These are phyloP conservation scores for Cryptomyrus ogoouensis DNA, from an alignment of 2,113 vertebrate genomes.

Conservation along the genomic window DNA sequence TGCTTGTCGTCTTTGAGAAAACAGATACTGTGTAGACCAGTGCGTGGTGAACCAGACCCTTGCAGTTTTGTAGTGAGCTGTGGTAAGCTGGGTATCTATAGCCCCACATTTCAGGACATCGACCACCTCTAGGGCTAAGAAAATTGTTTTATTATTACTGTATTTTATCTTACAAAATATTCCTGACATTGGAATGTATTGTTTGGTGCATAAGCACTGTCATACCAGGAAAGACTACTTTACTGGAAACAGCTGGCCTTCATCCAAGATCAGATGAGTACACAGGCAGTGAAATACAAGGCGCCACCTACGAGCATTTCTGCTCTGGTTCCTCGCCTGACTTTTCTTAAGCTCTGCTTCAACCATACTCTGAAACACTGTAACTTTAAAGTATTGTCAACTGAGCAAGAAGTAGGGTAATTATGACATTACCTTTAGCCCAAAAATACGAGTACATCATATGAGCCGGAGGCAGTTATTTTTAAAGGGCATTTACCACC, in stretches of 20 bases:
- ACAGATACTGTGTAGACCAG: neutral
- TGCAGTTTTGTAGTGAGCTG: neutral
- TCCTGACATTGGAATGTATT: neutral
- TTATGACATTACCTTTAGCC: neutral
- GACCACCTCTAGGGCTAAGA: neutral
- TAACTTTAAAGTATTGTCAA: neutral
- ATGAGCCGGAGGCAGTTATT: neutral
- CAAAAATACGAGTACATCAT: neutral
- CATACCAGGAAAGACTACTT: slow-evolving; percentile 56
- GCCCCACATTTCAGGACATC: neutral
- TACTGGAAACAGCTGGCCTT: slow-evolving; percentile 60
- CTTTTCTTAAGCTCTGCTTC: neutral
- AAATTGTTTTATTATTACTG: neutral
- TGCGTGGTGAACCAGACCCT: neutral
- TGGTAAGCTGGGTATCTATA: neutral
- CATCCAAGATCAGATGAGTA: slow-evolving; percentile 43
- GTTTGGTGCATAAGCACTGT: slow-evolving; percentile 45
- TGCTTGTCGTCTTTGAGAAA: neutral
- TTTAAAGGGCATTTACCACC: neutral
- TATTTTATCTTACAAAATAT: neutral
- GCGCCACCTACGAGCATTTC: neutral
- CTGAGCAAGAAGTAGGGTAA: neutral
- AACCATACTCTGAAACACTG: neutral
- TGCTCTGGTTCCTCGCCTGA: neutral
- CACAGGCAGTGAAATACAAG: neutral